Base-by-base conservation (phyloP, 2,113 vertebrate genomes). In the Oreochromis aureus region DNA sequence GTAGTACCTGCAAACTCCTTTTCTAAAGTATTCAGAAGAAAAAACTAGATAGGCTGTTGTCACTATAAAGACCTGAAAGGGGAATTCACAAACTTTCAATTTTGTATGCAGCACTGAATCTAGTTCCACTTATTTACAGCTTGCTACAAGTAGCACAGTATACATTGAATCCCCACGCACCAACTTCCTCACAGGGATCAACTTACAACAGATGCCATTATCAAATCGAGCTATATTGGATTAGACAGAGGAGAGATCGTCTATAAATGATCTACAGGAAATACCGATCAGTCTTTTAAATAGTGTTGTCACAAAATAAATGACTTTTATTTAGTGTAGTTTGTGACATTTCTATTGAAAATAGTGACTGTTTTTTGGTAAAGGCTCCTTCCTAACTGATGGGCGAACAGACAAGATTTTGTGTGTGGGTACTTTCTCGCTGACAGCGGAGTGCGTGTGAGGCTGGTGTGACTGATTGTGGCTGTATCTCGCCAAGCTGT, bases 391-490 rank as follows among this genome's bases (percentile, higher is more conserved):
- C 56, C 51, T 46, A 73, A 71, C 88, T 89, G 22, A 69, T 71
- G 84, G 85, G 82, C 12, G 6, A 8, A 71, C 53, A 32, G 80
- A 88, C 69, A 79, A 80, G n/a, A 81, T 84, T 41, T 78, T 32
- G 19, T 34, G 55, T 10, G 78, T 34, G 73, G 8, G 54, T 16
- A 39, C 39, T 73, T 5, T 51, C 13, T 69, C 5, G 18, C 79
- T 58, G 34, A 78, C 32, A 82, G 80, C 79, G 41, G 54, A 71
- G 84, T 58, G 46, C 61, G 82, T 71, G 39, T 41, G 58, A 84
- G 46, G 85, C 61, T 61, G 81, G 59, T 86, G 82, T 80, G 73
- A 89, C 73, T 82, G 90, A 85, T 81, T 82, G 59, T 63, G 80
- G 85, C 83, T 16, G 8, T 18, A 71, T 84, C 80, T 87, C 46